Evolutionary conservation across 2,888 invertebrate genomes (phyloP).

Genomic region (Patella caerulea): DNA sequence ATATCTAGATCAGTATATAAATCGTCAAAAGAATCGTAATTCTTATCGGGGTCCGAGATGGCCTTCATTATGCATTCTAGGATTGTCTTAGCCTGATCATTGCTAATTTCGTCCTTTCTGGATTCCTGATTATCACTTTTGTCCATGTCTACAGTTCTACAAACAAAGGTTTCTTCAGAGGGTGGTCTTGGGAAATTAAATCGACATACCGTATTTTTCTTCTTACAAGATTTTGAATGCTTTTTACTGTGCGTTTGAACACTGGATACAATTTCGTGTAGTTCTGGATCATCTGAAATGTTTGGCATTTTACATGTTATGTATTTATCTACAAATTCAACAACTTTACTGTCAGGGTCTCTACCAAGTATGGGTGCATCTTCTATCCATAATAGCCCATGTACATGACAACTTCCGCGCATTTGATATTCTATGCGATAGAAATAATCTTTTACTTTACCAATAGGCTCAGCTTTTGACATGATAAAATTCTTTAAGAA

Average conservation of each 20-base stretch:
- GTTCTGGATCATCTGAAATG: constrained; percentile 19
- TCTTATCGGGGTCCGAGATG: neutral
- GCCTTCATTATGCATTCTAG: neutral
- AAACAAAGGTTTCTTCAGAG: neutral
- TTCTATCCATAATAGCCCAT: constrained; percentile 42
- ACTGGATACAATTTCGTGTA: constrained; percentile 21
- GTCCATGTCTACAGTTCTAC: constrained; percentile 3
- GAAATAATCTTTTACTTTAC: constrained; percentile 40
- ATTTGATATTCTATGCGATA: constrained; percentile 46
- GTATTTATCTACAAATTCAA: constrained; percentile 31
- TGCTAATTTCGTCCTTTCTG: neutral
- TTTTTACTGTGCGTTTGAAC: constrained; percentile 28
- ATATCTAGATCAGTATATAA: neutral
- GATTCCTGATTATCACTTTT: constrained; percentile 7
- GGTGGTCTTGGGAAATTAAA: constrained; percentile 28
- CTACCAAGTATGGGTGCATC: constrained; percentile 37
- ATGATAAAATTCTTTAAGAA: constrained; percentile 33
- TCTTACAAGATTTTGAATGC: constrained; percentile 32
- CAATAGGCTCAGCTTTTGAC: constrained; percentile 33
- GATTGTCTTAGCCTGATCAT: neutral
- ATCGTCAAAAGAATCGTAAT: neutral
- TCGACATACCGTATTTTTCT: constrained; percentile 30
- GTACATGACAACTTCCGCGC: constrained; percentile 46
- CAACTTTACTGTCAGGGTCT: constrained; percentile 28
- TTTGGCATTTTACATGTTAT: constrained; percentile 33